Evolutionary conservation across 1,140 invertebrate genomes (phyloP).

Genomic region (Anastatus disparis): DNA sequence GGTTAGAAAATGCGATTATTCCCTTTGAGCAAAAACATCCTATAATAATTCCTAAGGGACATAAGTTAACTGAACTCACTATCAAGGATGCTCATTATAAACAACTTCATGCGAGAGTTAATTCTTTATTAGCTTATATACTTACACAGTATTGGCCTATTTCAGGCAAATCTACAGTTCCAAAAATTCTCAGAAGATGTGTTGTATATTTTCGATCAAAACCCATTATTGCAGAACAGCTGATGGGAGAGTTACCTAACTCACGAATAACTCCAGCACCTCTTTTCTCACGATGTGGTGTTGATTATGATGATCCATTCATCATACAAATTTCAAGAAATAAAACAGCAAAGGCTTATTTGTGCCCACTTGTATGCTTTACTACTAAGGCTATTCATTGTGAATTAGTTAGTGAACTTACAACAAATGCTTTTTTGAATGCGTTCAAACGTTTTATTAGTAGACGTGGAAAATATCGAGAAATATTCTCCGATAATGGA

Average conservation of each 20-base stretch:
- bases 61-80: slow-evolving; percentile 40
- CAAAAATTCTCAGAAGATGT: slow-evolving; percentile 40
- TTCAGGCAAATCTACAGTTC: slow-evolving; percentile 32
- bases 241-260: slow-evolving; percentile 49
- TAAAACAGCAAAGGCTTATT: no score
- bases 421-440: not conserved
- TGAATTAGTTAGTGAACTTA: not conserved
- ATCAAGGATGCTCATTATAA: no score
- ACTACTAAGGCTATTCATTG: not conserved
- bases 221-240: slow-evolving; percentile 10
- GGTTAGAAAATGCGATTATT: not conserved
- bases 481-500: not conserved
- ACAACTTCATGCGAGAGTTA: slow-evolving; percentile 47
- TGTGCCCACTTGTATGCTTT: not conserved
- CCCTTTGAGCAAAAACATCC: slow-evolving; percentile 40
- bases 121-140: slow-evolving; percentile 34
- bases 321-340: no score
- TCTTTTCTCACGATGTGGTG: no score
- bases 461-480: not conserved
- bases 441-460: not conserved
- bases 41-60: slow-evolving; percentile 32
- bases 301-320: no score
- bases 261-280: no score
- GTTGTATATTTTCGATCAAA: slow-evolving; percentile 43
- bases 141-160: slow-evolving; percentile 45